Percentiles rank a stretch among this genome's conserved stretches.
phyloP scores from a whole-genome alignment of 2,888 invertebrate genomes.

The Trichogramma dendrolimi region DNA sequence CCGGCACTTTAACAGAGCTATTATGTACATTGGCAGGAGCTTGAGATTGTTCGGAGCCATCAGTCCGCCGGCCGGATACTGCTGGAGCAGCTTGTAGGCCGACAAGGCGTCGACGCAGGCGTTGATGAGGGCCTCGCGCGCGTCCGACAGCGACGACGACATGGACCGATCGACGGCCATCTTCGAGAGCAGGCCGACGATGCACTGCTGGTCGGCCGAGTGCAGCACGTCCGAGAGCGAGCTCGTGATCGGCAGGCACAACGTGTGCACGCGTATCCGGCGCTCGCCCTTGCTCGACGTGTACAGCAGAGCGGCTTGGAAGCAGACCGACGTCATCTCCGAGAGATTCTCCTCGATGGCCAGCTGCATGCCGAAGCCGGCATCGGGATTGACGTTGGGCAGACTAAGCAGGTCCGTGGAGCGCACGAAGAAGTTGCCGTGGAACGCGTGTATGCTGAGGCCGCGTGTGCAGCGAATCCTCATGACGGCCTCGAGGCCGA shows the following conservation, averaged over 20 bases:
- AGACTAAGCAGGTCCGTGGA: conserved; percentile 93
- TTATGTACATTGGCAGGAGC: conserved; percentile 81
- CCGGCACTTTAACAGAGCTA: conserved; percentile 83
- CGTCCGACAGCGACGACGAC: conserved; percentile 82
- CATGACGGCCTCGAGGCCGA: conserved; percentile 99
- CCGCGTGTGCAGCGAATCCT: conserved; percentile 91
- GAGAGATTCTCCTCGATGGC: conserved; percentile 87
- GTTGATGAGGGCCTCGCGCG: conserved; percentile 93
- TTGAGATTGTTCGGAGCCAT: conserved; percentile 73
- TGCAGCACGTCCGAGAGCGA: conserved; percentile 82
- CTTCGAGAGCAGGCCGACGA: conserved; percentile 87
- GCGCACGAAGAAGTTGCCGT: conserved; percentile 98
- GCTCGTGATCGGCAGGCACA: conserved; percentile 86
- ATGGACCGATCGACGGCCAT: conserved; percentile 96
- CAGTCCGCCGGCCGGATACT: conserved; percentile 58
- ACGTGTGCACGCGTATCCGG: conserved; percentile 93
- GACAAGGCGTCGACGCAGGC: conserved; percentile 86
- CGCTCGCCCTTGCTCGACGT: conserved; percentile 94
- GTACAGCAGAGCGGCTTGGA: conserved; percentile 96
- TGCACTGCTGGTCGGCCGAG: conserved; percentile 89
- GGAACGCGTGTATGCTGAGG: conserved; percentile 93
- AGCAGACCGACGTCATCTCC: conserved; percentile 85
- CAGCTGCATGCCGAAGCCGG: conserved; percentile 97
- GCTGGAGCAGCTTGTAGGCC: conserved; percentile 64
- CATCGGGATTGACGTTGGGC: conserved; percentile 97